Conservation (phyloP, 2,888 invertebrate genomes). For the Drosophila conformis region DNA sequence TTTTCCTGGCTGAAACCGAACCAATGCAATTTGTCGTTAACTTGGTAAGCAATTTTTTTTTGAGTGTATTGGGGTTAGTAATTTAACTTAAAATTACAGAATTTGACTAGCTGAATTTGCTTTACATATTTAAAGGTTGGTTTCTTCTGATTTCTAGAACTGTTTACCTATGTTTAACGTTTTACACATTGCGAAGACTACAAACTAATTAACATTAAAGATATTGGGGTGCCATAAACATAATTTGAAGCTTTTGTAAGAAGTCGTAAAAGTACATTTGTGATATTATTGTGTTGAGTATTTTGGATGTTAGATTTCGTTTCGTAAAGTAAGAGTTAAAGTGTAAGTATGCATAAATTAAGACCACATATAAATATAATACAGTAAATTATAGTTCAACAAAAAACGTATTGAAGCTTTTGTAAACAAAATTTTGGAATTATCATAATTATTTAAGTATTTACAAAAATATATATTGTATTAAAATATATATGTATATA, state of each 20-base stretch:
- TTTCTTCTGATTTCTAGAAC: conserved; percentile 44
- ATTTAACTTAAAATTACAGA: conserved; percentile 76
- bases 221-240: conserved; percentile 53
- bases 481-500: conserved; percentile 29
- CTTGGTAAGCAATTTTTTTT: conserved; percentile 41
- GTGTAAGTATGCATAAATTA: conserved; percentile 62
- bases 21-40: conserved; percentile 40
- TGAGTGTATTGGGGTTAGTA: conserved; percentile 80
- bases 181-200: conserved; percentile 59
- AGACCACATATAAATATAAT: conserved; percentile 77
- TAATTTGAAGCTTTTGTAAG: conserved; percentile 56
- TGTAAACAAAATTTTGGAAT: conserved; percentile 52
- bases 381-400: conserved; percentile 65
- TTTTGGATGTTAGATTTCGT: conserved; percentile 80
- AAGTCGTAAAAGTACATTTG: conserved; percentile 70
- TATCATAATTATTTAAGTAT: conserved; percentile 58
- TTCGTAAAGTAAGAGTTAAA: conserved; percentile 49
- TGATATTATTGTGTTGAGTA: conserved; percentile 82
- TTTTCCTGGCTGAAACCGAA: conserved; percentile 30
- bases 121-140: conserved; percentile 71
- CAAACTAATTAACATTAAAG: conserved; percentile 80
- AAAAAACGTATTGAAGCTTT: conserved; percentile 59
- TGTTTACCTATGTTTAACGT: conserved; percentile 44
- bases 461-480: conserved; percentile 62
- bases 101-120: conserved; percentile 84